Conservation (phyloP, 2,113 vertebrate genomes). For the Mesoclemmys tuberculata region DNA sequence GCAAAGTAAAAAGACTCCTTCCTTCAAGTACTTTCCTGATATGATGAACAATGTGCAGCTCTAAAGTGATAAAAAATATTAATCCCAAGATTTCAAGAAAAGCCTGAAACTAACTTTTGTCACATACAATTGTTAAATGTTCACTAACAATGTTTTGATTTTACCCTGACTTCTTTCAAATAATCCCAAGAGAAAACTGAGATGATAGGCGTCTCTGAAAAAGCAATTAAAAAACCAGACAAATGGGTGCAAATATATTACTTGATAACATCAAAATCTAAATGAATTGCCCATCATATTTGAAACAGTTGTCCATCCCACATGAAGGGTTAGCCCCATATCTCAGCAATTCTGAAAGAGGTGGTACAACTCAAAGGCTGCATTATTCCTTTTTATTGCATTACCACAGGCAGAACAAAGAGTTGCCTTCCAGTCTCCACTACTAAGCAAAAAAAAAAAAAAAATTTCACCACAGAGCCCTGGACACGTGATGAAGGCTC, state of each 20-base stretch:
- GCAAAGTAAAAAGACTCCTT: neutral
- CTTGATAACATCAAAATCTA: neutral
- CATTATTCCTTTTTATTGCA: neutral
- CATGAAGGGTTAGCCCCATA: neutral
- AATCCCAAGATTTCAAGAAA: constrained; percentile 53
- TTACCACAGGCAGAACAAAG: neutral
- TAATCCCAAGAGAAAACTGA: neutral
- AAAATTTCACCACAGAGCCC: neutral
- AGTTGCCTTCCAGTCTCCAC: neutral
- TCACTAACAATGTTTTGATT: neutral
- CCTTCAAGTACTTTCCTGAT: neutral
- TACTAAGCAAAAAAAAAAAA: neutral
- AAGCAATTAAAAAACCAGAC: too few species aligned
- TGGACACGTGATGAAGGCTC: neutral
- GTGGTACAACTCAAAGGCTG: neutral
- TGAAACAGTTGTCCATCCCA: neutral
- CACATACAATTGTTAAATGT: constrained; percentile 17
- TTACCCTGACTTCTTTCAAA: neutral
- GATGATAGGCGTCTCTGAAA: neutral
- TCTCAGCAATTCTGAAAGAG: neutral
- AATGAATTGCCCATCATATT: fast-evolving
- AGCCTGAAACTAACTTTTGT: constrained; percentile 14
- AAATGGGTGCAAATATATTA: neutral
- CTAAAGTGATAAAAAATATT: constrained; percentile 51
- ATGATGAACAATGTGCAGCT: constrained; percentile 34